A percentile compares a stretch with the other conserved stretches of the same genome.
Evolutionary conservation across 2,888 invertebrate genomes (phyloP).

Genomic region (Lampropteryx suffumata): DNA sequence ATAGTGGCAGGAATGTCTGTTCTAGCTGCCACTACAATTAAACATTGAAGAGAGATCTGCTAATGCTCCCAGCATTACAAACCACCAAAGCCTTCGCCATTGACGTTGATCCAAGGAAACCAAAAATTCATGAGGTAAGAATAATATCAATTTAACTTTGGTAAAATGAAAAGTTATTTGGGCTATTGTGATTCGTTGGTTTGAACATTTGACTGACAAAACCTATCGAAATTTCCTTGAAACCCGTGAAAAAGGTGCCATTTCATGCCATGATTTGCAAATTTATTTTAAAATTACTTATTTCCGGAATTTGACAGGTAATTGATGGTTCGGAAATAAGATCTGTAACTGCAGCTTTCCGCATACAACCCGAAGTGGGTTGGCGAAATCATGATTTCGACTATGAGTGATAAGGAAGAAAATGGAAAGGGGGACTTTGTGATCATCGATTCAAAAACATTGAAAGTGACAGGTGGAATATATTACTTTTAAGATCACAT

Average conservation of each 20-base stretch:
- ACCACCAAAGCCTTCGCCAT: conserved; percentile 93
- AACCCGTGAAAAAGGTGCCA: conserved; percentile 41
- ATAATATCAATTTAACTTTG: too few relatives aligned
- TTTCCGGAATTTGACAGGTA: conserved; percentile 42
- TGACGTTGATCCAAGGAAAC: conserved; percentile 90
- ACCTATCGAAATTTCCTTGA: conserved; percentile 38
- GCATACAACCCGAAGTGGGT: conserved; percentile 96
- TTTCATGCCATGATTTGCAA: too few relatives aligned
- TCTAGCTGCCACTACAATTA: conserved; percentile 91
- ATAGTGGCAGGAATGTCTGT: conserved; percentile 98
- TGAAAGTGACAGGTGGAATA: conserved; percentile 86
- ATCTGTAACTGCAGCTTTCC: conserved; percentile 91
- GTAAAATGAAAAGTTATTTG: too few relatives aligned
- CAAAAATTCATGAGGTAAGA: conserved; percentile 88
- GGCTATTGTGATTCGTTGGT: too few relatives aligned
- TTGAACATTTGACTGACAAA: too few relatives aligned
- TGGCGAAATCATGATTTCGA: conserved; percentile 97
- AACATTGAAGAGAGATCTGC: conserved; percentile 86
- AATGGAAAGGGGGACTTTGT: conserved; percentile 94
- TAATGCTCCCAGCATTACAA: conserved; percentile 92
- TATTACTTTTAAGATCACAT: too few relatives aligned
- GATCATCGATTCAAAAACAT: conserved; percentile 91
- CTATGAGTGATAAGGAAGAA: conserved; percentile 94
- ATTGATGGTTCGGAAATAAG: conserved; percentile 90
- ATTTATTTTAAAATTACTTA: conserved; percentile 20